Conservation (phyloP, 53 echinoderm and acorn worm species). For the Astropecten irregularis region DNA sequence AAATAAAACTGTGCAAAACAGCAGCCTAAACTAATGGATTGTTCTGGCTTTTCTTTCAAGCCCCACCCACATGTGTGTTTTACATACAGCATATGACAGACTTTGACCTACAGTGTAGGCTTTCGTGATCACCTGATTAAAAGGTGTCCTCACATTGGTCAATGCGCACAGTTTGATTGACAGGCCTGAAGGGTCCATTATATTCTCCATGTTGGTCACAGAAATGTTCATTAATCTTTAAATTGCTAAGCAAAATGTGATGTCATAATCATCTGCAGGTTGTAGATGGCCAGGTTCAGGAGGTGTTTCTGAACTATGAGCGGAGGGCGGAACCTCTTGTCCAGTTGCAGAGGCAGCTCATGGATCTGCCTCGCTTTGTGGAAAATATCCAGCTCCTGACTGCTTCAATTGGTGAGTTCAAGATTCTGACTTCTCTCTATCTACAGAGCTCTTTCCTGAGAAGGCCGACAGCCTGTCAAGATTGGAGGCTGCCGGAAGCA, state of each 20-base stretch:
- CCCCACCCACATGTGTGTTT: too few species aligned
- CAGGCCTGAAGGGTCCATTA: too few species aligned
- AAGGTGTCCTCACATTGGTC: too few species aligned
- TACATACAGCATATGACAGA: too few species aligned
- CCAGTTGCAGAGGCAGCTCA: slow-evolving; percentile 63
- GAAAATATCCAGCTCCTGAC: slow-evolving; percentile 73
- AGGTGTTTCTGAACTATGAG: slow-evolving; percentile 61
- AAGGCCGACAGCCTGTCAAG: not conserved
- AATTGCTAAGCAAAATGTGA: not conserved
- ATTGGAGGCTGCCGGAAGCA: too few species aligned
- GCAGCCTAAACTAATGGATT: too few species aligned
- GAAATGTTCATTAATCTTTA: not conserved
- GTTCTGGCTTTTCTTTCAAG: too few species aligned
- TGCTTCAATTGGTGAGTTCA: slow-evolving; percentile 15
- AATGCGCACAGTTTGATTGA: too few species aligned
- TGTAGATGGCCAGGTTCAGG: slow-evolving; percentile 52
- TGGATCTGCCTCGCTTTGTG: slow-evolving; percentile 63
- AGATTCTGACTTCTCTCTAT: not conserved
- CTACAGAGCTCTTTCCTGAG: not conserved
- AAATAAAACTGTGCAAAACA: too few species aligned
- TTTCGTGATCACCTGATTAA: too few species aligned
- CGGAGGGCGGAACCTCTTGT: slow-evolving; percentile 59
- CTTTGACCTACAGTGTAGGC: too few species aligned
- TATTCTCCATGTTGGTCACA: not conserved
- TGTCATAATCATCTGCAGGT: too few species aligned